phyloP scores from a whole-genome alignment of 1,140 invertebrate genomes.

The Drosophila persimilis region DNA sequence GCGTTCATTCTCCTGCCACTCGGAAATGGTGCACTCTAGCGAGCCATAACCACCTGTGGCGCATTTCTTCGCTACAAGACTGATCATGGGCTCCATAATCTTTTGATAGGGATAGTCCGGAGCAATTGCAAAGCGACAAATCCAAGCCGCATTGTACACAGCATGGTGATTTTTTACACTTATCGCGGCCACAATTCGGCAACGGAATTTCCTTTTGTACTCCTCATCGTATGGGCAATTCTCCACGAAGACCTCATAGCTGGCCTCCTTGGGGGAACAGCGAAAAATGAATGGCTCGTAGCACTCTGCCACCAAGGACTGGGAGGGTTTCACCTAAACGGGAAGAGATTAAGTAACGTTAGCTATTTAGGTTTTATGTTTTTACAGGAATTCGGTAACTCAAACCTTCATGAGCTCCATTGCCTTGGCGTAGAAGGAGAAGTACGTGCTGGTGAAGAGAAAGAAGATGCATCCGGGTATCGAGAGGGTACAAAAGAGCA shows the following conservation, averaged over 20 bases:
- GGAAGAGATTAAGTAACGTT: background rate
- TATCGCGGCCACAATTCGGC: slow-evolving; percentile 67
- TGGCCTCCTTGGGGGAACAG: slow-evolving; percentile 68
- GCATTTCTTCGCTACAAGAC: slow-evolving; percentile 61
- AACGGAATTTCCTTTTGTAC: slow-evolving; percentile 69
- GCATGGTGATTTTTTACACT: slow-evolving; percentile 74
- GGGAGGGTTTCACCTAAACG: slow-evolving; percentile 64
- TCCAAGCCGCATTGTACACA: slow-evolving; percentile 78
- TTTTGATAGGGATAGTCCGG: slow-evolving; percentile 69
- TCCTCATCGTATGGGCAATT: slow-evolving; percentile 61
- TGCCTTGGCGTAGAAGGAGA: slow-evolving; percentile 78
- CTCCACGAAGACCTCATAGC: slow-evolving; percentile 74
- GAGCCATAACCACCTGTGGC: slow-evolving; percentile 58
- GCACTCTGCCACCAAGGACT: slow-evolving; percentile 76
- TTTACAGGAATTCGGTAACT: background rate
- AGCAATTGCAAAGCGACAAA: slow-evolving; percentile 78
- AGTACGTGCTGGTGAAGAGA: slow-evolving; percentile 74
- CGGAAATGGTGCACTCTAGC: slow-evolving; percentile 74
- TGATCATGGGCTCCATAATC: slow-evolving; percentile 77
- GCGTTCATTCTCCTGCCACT: slow-evolving; percentile 77
- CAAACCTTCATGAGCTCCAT: slow-evolving; percentile 71
- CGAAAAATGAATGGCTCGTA: slow-evolving; percentile 80
- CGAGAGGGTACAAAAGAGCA: slow-evolving; percentile 74
- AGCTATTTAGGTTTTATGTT: background rate
- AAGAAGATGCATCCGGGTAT: slow-evolving; percentile 75